Percentiles rank a stretch among this genome's conserved stretches.
Conservation (phyloP, 2,113 vertebrate genomes). For the Cyphomyrus plagiostoma region DNA sequence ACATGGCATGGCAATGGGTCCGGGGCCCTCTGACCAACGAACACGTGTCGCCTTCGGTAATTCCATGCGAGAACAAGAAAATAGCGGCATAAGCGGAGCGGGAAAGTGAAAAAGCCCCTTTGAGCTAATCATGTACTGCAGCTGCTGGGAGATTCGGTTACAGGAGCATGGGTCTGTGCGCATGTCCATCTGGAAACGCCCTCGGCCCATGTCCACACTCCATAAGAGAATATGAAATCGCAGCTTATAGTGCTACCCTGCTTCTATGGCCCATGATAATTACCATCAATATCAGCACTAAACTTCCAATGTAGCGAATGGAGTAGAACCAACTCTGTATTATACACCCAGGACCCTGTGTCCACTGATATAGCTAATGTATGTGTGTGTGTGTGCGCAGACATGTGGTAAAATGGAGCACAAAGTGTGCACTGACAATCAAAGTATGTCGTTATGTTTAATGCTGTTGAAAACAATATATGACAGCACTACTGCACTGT, state of each 20-base stretch:
- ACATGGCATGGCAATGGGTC: not conserved
- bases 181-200: not conserved
- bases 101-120: not conserved
- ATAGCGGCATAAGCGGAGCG: not conserved
- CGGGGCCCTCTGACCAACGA: not conserved
- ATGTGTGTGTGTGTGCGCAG: not conserved
- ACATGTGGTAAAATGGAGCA: not conserved
- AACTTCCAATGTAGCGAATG: not conserved
- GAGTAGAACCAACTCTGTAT: not conserved
- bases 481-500: not conserved
- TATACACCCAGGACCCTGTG: not conserved
- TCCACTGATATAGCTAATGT: not conserved
- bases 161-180: slow-evolving; percentile 5
- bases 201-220: not conserved
- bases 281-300: not conserved
- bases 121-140: slow-evolving; percentile 4
- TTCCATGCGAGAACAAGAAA: not conserved
- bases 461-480: not conserved
- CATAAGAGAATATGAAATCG: not conserved
- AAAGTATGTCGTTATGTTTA: not conserved
- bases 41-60: not conserved
- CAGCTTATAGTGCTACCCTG: no score
- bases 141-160: slow-evolving; percentile 16
- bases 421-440: not conserved
- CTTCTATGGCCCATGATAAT: not conserved